Conservation (phyloP, 1,140 invertebrate species). For the Leptopilina boulardi region DNA sequence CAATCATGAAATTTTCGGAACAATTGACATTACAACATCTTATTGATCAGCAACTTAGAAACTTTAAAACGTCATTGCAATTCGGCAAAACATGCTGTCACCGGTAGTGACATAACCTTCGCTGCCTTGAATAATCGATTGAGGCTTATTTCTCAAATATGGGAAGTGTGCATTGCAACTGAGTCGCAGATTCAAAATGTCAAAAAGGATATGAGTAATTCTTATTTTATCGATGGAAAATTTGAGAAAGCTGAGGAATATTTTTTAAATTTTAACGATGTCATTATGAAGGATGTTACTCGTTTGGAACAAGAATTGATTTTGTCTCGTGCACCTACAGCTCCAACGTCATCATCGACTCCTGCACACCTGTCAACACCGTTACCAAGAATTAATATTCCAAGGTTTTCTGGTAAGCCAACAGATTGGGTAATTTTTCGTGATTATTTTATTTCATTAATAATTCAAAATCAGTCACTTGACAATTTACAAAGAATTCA, state of each 20-base stretch:
- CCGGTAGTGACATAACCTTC: neutral
- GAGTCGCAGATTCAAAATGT: neutral
- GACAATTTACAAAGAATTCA: slow-evolving; percentile 36
- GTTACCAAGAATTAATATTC: neutral
- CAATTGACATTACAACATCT: no score
- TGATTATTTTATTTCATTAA: slow-evolving; percentile 33
- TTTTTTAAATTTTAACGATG: neutral
- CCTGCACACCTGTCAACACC: neutral
- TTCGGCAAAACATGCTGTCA: neutral
- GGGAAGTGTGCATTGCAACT: neutral
- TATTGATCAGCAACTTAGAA: no score
- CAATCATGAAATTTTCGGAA: no score
- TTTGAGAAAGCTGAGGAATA: neutral
- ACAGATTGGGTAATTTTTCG: slow-evolving; percentile 38
- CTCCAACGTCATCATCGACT: neutral
- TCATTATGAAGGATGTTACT: neutral
- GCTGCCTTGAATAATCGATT: neutral
- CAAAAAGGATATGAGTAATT: neutral
- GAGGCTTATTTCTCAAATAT: neutral
- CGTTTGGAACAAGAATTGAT: neutral
- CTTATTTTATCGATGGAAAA: neutral
- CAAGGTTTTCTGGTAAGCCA: slow-evolving; percentile 27
- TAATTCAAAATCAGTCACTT: slow-evolving; percentile 22
- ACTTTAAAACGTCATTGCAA: neutral
- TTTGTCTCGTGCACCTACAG: neutral